phyloP scores from a whole-genome alignment of 2,797 vertebrate genomes.

The Gallirallus australis region DNA sequence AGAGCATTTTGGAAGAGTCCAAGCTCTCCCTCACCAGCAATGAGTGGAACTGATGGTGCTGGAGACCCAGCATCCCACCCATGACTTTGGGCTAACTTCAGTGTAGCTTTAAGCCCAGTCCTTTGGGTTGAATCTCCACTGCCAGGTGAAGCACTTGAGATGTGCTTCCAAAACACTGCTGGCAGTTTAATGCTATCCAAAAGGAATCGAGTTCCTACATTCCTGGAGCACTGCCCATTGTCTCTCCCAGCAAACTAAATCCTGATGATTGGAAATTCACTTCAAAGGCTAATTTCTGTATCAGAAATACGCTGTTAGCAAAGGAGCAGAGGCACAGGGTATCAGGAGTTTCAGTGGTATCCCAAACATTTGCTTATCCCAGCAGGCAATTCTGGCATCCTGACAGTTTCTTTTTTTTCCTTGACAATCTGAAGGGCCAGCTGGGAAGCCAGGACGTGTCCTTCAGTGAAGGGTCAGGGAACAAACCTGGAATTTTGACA shows the following conservation, averaged over 20 bases:
- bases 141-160: not conserved
- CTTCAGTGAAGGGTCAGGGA: not conserved
- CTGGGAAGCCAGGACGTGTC: not conserved
- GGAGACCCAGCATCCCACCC: not conserved
- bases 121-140: not conserved
- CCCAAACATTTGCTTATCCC: not conserved
- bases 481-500: not conserved
- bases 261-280: not conserved
- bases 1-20: not conserved
- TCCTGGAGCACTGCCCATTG: not conserved
- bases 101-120: not conserved
- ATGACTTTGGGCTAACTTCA: accelerated
- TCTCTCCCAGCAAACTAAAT: not conserved
- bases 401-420: not conserved
- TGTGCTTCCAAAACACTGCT: not conserved
- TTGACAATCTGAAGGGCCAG: not conserved
- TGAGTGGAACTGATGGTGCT: not conserved
- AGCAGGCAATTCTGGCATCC: not conserved
- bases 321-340: not conserved
- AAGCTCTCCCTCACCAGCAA: not conserved
- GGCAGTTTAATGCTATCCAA: not conserved
- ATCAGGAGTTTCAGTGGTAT: not conserved
- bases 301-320: not conserved
- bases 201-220: accelerated
- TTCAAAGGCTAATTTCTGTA: not conserved